Conservation (phyloP, 2,113 vertebrate species). For the Rostratula benghalensis region DNA sequence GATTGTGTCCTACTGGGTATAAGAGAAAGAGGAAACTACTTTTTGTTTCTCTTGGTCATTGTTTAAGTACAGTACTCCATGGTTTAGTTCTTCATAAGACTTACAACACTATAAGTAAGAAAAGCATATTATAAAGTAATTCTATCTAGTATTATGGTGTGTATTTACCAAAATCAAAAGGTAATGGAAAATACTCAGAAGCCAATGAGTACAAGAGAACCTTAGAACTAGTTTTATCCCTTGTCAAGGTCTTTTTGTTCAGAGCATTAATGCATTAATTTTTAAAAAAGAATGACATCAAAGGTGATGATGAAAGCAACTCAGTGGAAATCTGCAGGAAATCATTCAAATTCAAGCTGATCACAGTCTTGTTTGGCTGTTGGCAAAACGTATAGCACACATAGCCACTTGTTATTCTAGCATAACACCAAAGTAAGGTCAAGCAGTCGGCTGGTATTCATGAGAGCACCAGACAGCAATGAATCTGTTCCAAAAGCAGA, state of each 20-base stretch:
- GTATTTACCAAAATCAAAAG: not conserved
- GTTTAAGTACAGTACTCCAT: not conserved
- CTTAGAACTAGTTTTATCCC: not conserved
- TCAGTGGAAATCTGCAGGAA: not conserved
- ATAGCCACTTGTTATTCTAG: not conserved
- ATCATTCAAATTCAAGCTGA: not conserved
- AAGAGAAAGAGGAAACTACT: not conserved
- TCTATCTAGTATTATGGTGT: not conserved
- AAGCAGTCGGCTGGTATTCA: not conserved
- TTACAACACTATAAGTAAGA: not conserved
- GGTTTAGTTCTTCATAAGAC: not conserved
- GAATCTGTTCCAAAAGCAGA: not conserved
- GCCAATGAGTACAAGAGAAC: not conserved
- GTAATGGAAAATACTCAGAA: not conserved
- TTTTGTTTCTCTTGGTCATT: not conserved
- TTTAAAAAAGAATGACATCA: not conserved
- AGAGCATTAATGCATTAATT: not conserved
- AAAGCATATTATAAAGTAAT: not conserved
- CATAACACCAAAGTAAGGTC: not conserved
- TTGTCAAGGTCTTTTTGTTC: not conserved
- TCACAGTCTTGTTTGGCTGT: not conserved
- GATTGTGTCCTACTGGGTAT: not conserved
- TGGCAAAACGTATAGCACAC: not conserved
- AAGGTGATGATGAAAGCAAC: not conserved
- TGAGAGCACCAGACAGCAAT: not conserved